These are phyloP conservation scores for Neotoxoptera formosana DNA, from an alignment of 1,140 invertebrate genomes.

Conservation along the genomic window DNA sequence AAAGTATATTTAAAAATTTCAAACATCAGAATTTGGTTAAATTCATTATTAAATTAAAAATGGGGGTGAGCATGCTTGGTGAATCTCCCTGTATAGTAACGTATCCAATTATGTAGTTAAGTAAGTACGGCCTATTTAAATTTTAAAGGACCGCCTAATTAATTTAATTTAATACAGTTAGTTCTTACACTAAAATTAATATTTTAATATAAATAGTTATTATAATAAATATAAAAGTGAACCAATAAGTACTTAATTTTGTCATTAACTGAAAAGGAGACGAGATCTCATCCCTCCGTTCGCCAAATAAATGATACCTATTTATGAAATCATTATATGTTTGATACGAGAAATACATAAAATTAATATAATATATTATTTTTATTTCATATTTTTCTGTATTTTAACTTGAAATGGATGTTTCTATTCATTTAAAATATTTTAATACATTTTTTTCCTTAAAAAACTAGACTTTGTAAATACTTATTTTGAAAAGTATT, in stretches of 20 bases:
- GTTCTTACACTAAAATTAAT: no score
- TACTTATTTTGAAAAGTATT: not conserved
- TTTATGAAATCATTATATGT: not conserved
- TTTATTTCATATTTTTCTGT: not conserved
- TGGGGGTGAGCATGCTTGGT: no score
- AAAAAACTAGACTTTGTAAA: not conserved
- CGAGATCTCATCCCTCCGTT: not conserved
- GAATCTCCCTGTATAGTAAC: no score
- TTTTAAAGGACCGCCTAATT: not conserved
- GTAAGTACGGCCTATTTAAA: no score
- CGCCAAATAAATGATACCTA: not conserved
- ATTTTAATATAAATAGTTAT: not conserved
- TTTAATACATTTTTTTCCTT: not conserved
- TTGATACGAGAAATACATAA: not conserved
- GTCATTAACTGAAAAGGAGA: not conserved
- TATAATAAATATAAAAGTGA: not conserved
- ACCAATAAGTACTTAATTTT: not conserved
- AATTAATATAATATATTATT: not conserved
- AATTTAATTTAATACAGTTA: not conserved
- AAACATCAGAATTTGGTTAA: no score
- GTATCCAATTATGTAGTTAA: no score
- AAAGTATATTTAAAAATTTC: no score
- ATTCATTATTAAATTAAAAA: no score
- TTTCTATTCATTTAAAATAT: not conserved
- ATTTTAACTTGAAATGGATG: not conserved